Evolutionary conservation across 2,797 vertebrate species (phyloP), one percentile per base, ranked within the genome.

Genomic region (Chloroceryle amazona): DNA sequence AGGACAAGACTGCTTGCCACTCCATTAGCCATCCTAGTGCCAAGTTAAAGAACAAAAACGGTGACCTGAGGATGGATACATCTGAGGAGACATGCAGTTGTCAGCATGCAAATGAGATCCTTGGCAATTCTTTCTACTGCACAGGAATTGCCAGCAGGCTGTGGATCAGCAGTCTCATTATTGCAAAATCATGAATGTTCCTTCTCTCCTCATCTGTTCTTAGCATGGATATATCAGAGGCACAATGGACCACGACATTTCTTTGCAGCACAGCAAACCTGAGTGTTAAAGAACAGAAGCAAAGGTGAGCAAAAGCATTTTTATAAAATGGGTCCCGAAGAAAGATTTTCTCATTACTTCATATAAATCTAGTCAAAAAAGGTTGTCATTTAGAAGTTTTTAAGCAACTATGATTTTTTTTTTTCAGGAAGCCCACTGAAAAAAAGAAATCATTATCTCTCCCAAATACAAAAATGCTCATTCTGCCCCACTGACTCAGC

Each of bases 131-230:
- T 87, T 94, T 93, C 57, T 5, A 1, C 72, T 65, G 19, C 63
- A 28, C 39, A 44, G 41, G 81, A 90, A 81, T 83, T 73, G 58
- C n/a, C 54, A 86, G 65, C 49, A 75, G 31, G 31, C 25, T 35
- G 72, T 91, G 82, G 72, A 90, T 95, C 91, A 94, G 82, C 91
- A 91, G 9, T 71, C 85, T 91, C 82, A 51, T 88, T 95, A 83
- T 67, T 96, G 87, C 87, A 71, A 74, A 94, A 82, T 95, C 94
- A 94, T 96, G 90, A 86, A 54, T 81, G 93, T 96, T 94, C 76
- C 70, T 93, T 86, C 62, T 93, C 41, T 91, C 14, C 46, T 96
- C 72, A 71, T 91, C 87, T 1, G 1, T 71, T 86, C 57, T 81
- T 88, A 83, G 23, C 1, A 0, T 68, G 57, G 78, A 51, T 93